Evolutionary conservation across 2,888 invertebrate genomes (phyloP), one percentile per base, ranked within the genome.

Genomic region (Lampropteryx suffumata): DNA sequence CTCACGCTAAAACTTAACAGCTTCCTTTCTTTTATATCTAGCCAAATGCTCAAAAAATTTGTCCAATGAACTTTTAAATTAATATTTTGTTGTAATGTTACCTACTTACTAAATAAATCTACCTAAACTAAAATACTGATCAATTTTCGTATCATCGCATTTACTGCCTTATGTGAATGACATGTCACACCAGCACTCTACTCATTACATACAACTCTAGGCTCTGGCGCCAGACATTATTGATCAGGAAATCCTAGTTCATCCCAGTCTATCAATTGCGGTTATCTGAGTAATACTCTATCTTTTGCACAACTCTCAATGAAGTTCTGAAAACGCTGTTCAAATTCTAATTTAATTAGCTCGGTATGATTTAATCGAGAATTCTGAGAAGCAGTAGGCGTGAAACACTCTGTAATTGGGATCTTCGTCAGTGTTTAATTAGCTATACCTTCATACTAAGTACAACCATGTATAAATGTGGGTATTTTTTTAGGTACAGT

Each of bases 311-410:
- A 21, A 29, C 6, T 17, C 26, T 33, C 27, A 35, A 45, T 53
- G 30, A 41, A 36, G 27, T 45, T 44, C 40, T 47, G 39, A 39
- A 36, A 34, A n/a, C 35, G 21, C 14, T 24, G 44, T 44, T 48
- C 32, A 49, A 43, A 53, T 53, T 44, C 41, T 40, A 44, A 47
- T 59, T 60, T 60, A 62, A 60, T 62, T 62, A 59, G 60, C 41
- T 21, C 17, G 43, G 52, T 51, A 52, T 54, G 60, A 57, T 57
- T 59, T 59, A 57, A 60, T 59, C 48, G 36, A 48, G 43, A 36
- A 45, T 50, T 62, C 48, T 8, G 33, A 54, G 59, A 60, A 62
- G 14, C 11, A 3, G 62, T 62, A 58, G 60, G 62, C 49, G 58
- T 44, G 13, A 13, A 43, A 50, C 43, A 47, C 37, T 48, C 51